Conservation (phyloP, 1,140 invertebrate species). For the Bombus terrestris region DNA sequence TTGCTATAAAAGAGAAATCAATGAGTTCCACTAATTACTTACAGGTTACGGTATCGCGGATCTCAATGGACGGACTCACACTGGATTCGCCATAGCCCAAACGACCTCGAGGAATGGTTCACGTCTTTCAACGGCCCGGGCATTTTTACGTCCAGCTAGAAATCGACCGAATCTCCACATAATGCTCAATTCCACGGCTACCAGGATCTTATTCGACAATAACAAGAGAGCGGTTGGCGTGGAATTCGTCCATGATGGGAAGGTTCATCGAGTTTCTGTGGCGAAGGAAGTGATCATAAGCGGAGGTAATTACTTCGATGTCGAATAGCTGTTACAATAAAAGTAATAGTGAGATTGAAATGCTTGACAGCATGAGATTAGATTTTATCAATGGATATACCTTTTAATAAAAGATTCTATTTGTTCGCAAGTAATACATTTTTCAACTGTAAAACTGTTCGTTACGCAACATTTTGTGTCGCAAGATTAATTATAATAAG, state of each 20-base stretch:
- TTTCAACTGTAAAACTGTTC: background rate
- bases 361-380: background rate
- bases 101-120: constrained; percentile 94
- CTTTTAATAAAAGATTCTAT: background rate
- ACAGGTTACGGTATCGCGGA: constrained; percentile 91
- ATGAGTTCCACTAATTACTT: constrained; percentile 1
- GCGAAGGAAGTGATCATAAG: constrained; percentile 87
- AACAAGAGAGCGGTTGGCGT: constrained; percentile 88
- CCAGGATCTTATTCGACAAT: constrained; percentile 88
- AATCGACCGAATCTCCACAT: constrained; percentile 89
- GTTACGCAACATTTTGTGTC: background rate
- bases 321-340: constrained; percentile 71
- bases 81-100: constrained; percentile 92
- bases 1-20: background rate
- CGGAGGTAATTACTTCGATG: constrained; percentile 85
- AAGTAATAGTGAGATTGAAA: background rate
- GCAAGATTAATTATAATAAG: background rate
- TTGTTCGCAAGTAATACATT: background rate
- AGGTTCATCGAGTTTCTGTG: constrained; percentile 73
- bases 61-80: constrained; percentile 91
- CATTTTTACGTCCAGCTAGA: constrained; percentile 91
- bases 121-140: constrained; percentile 90
- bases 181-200: constrained; percentile 89
- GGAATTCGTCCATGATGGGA: constrained; percentile 85
- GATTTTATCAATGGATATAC: background rate